A percentile compares a stretch with the other conserved stretches of the same genome.
Evolutionary conservation across 2,797 vertebrate genomes (phyloP).

Genomic region (Pseudochirops corinnae): DNA sequence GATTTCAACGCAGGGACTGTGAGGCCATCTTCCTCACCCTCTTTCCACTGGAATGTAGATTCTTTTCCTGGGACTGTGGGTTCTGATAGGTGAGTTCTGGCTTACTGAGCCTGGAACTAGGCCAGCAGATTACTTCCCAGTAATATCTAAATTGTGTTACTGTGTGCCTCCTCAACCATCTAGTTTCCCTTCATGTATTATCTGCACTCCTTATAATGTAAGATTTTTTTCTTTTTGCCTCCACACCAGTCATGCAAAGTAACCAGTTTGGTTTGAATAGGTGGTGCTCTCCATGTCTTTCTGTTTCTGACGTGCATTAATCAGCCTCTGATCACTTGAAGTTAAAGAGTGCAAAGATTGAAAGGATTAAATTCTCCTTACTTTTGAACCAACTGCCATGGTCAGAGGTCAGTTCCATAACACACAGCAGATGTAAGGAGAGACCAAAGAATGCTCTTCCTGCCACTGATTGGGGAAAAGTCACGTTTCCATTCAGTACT

Average conservation of each 20-base stretch:
- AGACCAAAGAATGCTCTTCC: conserved; percentile 78
- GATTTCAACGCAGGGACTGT: neutral
- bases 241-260: neutral
- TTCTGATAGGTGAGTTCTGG: neutral
- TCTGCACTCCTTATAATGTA: neutral
- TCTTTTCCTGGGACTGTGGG: neutral
- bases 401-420: conserved; percentile 80
- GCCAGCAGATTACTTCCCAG: neutral
- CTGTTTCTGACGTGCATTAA: conserved; percentile 67
- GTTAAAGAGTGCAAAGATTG: conserved; percentile 71
- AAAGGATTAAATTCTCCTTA: conserved; percentile 76
- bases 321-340: conserved; percentile 62
- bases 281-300: conserved; percentile 28
- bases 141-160: neutral
- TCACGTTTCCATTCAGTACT: conserved; percentile 55
- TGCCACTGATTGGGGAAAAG: conserved; percentile 50
- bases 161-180: neutral
- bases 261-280: neutral
- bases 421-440: conserved; percentile 75
- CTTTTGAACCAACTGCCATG: conserved; percentile 78
- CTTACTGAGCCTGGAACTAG: neutral
- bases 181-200: neutral
- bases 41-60: neutral
- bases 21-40: neutral
- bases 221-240: neutral